These are phyloP conservation scores for Baronia brevicornis DNA, from an alignment of 2,888 invertebrate species.

Conservation along the genomic window DNA sequence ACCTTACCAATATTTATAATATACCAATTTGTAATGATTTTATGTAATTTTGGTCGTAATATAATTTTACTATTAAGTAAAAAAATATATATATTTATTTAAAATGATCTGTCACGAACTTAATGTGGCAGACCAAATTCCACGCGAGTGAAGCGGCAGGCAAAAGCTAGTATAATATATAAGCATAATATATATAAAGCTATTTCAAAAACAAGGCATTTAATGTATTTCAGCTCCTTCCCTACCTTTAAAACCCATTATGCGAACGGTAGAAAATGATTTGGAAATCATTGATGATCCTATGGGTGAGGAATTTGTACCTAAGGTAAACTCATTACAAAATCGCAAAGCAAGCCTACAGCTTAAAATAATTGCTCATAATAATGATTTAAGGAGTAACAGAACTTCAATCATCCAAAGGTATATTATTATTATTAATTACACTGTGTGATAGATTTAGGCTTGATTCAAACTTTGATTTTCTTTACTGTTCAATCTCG, in stretches of 20 bases:
- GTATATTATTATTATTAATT: slow-evolving; percentile 22
- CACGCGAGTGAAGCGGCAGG: too few relatives aligned
- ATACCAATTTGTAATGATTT: too few relatives aligned
- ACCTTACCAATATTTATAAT: too few relatives aligned
- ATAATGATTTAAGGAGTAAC: slow-evolving; percentile 42
- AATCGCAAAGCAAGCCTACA: slow-evolving; percentile 55
- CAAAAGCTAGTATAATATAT: too few relatives aligned
- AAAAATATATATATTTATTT: too few relatives aligned
- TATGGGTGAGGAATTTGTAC: slow-evolving; percentile 46
- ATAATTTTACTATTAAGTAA: too few relatives aligned
- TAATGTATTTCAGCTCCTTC: slow-evolving; percentile 26
- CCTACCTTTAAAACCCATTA: slow-evolving; percentile 47
- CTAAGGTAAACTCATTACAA: slow-evolving; percentile 27
- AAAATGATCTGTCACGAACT: too few relatives aligned
- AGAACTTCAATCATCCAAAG: slow-evolving; percentile 32
- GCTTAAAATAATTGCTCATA: slow-evolving; percentile 62
- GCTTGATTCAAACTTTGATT: not conserved
- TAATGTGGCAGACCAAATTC: too few relatives aligned
- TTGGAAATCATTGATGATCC: slow-evolving; percentile 59
- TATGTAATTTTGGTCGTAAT: too few relatives aligned
- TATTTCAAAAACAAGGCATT: slow-evolving; percentile 5
- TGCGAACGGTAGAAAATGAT: slow-evolving; percentile 66
- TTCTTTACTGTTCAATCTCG: too few relatives aligned
- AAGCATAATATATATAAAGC: too few relatives aligned
- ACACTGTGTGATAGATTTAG: not conserved